Evolutionary conservation across 2,113 vertebrate genomes (phyloP).

Genomic region (Gadus macrocephalus): DNA sequence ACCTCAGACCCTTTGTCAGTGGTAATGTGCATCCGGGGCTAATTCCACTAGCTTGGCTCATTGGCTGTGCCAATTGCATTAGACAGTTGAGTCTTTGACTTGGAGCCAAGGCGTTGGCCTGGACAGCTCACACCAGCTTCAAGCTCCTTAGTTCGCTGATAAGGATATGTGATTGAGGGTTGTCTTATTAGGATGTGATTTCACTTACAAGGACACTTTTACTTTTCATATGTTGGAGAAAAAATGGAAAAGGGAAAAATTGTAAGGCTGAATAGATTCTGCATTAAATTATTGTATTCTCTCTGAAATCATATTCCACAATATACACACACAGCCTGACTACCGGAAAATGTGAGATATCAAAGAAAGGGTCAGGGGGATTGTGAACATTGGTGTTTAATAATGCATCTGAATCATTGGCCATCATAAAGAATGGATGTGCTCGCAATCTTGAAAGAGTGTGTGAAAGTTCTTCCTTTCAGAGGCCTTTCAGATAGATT

Average conservation of each 20-base stretch:
- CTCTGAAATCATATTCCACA: slow-evolving; percentile 5
- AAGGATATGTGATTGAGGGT: slow-evolving; percentile 19
- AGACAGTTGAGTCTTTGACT: slow-evolving; percentile 16
- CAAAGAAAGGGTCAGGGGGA: slow-evolving; percentile 39
- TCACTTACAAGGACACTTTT: neutral
- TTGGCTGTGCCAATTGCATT: slow-evolving; percentile 8
- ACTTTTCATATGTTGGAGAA: neutral
- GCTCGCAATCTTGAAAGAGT: slow-evolving; percentile 49
- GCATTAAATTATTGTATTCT: neutral
- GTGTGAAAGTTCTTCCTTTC: too few relatives aligned
- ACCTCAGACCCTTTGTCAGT: slow-evolving; percentile 24
- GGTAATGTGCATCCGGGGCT: slow-evolving; percentile 21
- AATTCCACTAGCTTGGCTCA: slow-evolving; percentile 28
- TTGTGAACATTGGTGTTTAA: slow-evolving; percentile 54
- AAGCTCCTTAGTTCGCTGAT: slow-evolving; percentile 24
- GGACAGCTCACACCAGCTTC: slow-evolving; percentile 31
- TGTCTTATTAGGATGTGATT: slow-evolving; percentile 7
- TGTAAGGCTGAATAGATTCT: neutral
- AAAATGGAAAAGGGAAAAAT: slow-evolving; percentile 9
- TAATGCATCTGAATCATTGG: slow-evolving; percentile 53
- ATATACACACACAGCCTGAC: neutral
- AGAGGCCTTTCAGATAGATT: too few relatives aligned
- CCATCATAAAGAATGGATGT: slow-evolving; percentile 60
- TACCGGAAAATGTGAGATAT: slow-evolving; percentile 16
- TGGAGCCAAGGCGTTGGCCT: slow-evolving; percentile 18